Evolutionary conservation across 2,888 invertebrate species (phyloP).

Genomic region (Ornithoptera priamus): DNA sequence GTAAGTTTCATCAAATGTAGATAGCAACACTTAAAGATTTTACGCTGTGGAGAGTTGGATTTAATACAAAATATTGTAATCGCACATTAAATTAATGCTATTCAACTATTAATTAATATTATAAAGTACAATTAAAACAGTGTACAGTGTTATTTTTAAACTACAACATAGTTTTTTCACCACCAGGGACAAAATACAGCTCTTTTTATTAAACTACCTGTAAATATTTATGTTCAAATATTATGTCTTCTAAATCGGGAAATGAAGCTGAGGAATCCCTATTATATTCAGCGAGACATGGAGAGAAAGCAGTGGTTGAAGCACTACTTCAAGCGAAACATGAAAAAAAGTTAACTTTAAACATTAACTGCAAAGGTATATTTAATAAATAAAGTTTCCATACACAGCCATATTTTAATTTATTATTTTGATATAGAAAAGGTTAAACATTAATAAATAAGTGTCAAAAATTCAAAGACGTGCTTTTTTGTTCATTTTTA

Average conservation of each 20-base stretch:
- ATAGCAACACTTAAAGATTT: neutral
- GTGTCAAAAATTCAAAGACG: too few relatives aligned
- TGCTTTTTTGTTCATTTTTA: too few relatives aligned
- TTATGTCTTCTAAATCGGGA: slow-evolving; percentile 50
- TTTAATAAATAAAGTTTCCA: neutral
- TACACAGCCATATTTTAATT: neutral
- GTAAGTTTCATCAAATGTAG: neutral
- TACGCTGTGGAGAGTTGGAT: neutral
- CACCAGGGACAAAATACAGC: neutral
- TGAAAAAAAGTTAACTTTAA: slow-evolving; percentile 75
- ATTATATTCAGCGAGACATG: slow-evolving; percentile 82
- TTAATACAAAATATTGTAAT: neutral
- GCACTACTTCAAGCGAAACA: slow-evolving; percentile 73
- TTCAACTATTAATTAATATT: neutral
- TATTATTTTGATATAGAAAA: too few relatives aligned
- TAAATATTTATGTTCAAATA: slow-evolving; percentile 21
- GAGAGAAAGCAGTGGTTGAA: slow-evolving; percentile 77
- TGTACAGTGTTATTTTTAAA: neutral
- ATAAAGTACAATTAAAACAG: neutral
- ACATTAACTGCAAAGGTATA: slow-evolving; percentile 84
- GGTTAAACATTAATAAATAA: too few relatives aligned
- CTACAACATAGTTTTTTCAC: neutral
- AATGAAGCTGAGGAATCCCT: slow-evolving; percentile 80
- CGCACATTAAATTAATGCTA: neutral
- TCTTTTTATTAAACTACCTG: neutral